These are phyloP conservation scores for Vespertilio murinus DNA, from an alignment of 2,797 vertebrate genomes.

Conservation along the genomic window DNA sequence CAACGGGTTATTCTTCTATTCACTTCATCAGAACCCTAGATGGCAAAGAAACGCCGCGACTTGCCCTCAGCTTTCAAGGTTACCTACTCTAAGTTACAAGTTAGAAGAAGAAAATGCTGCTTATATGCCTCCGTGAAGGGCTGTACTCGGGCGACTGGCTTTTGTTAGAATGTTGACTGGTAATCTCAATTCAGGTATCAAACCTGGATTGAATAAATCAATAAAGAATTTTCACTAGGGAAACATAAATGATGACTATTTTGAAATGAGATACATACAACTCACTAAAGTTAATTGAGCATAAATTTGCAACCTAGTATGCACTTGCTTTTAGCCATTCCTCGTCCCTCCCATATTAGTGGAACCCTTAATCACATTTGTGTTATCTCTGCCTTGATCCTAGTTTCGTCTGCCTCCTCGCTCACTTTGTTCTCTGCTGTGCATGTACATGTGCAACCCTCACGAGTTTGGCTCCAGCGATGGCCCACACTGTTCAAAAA, in stretches of 20 bases:
- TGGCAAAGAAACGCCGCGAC: slow-evolving; percentile 47
- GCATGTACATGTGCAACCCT: neutral
- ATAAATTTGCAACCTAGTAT: neutral
- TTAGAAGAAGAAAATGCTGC: slow-evolving; percentile 14
- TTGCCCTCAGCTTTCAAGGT: slow-evolving; percentile 35
- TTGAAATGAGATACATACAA: neutral
- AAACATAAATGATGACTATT: slow-evolving; percentile 29
- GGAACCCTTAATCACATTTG: neutral
- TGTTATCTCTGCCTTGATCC: neutral
- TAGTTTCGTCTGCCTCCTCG: neutral
- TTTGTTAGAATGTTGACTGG: neutral
- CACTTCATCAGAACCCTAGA: slow-evolving; percentile 41
- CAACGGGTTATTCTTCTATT: slow-evolving; percentile 70
- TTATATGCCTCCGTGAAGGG: neutral
- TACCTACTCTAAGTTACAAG: neutral
- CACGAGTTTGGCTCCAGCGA: neutral
- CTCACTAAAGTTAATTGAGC: neutral
- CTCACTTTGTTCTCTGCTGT: neutral
- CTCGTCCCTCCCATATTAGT: neutral
- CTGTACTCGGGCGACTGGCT: neutral
- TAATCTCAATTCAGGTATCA: neutral
- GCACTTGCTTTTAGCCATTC: neutral
- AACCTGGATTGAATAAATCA: slow-evolving; percentile 22
- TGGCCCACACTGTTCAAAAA: neutral
- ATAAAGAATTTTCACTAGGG: slow-evolving; percentile 35